These are phyloP conservation scores for Lutraria lutraria DNA, from an alignment of 2,888 invertebrate species.

Conservation along the genomic window DNA sequence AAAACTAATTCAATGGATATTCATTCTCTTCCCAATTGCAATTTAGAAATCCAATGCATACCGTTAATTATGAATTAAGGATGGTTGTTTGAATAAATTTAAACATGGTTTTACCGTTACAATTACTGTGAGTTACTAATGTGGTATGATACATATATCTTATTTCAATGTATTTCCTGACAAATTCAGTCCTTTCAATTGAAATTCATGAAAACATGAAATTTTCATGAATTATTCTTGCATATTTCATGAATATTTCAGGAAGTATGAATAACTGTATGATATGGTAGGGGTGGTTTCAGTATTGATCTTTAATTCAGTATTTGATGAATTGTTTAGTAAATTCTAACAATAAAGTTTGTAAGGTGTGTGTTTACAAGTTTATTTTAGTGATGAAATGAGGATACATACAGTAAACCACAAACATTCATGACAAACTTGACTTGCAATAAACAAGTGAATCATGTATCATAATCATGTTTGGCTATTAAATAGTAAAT, in stretches of 20 bases:
- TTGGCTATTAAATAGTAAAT: not conserved
- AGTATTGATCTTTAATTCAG: too few relatives aligned
- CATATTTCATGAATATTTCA: too few relatives aligned
- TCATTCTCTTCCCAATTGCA: not conserved
- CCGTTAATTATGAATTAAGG: not conserved
- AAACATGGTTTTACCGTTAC: too few relatives aligned
- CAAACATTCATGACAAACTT: not conserved
- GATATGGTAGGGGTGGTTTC: too few relatives aligned
- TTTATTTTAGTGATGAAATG: not conserved
- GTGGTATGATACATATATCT: too few relatives aligned
- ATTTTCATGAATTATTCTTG: too few relatives aligned
- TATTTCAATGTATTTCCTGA: too few relatives aligned
- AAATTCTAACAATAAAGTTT: not conserved
- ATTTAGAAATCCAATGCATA: not conserved
- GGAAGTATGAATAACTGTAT: too few relatives aligned
- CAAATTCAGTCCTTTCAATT: too few relatives aligned
- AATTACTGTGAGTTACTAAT: too few relatives aligned
- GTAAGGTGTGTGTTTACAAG: not conserved
- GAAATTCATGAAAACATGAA: too few relatives aligned
- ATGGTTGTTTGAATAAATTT: too few relatives aligned
- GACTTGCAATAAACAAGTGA: not conserved
- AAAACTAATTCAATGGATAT: constrained; percentile 2
- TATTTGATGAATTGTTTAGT: not conserved
- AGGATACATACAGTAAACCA: not conserved
- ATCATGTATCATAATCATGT: not conserved